Base-by-base conservation (phyloP, 1,140 invertebrate species). In the Frieseomelitta varia region DNA sequence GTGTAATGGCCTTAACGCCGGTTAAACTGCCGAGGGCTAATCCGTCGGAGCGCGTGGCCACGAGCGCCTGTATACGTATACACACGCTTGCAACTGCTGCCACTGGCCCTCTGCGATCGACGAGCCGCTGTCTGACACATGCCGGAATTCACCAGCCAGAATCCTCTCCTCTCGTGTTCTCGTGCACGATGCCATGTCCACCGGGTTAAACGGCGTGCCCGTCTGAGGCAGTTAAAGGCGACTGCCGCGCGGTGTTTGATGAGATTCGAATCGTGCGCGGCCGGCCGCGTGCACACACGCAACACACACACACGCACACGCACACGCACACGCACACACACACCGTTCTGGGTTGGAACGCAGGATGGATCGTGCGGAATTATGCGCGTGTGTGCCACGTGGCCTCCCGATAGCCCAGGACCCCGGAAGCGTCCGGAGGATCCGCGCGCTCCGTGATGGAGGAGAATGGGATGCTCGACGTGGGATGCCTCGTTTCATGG, bases 1-100 rank as follows among this genome's bases (percentile, higher is more conserved):
- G 85, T 88, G 87, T 88, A 88, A 79, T 88, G 79, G 76, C 75
- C 81, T 88, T 85, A 85, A 89, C 58, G 79, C 56, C 84, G 71
- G 21, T 80, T 81, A 85, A 88, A 89, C 85, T 83, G 85, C 51
- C 55, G 51, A 39, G 27, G 27, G 10, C 58, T 87, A 87, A 88
- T 88, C 86, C 78, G 73, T 11, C 19, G 61, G 34, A 76, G 67
- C 34, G 73, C 63, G 63, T 21, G 75, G 10, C 21, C 39, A 27
- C 55, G 39, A 6, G 34, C 17, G 61, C 51, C 2, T 14, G 34
- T 47, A 47, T 2, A 30, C 30, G 2, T 8, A 47, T 6, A 51
- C 17, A 83, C 74, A 83, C 65, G 81, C 53, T 27, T 51, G 55
- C 63, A 58, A 83, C 74, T 58, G 63, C 34, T 47, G 39, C 39